Conservation (phyloP, 2,113 vertebrate species). For the Bombycilla garrulus region DNA sequence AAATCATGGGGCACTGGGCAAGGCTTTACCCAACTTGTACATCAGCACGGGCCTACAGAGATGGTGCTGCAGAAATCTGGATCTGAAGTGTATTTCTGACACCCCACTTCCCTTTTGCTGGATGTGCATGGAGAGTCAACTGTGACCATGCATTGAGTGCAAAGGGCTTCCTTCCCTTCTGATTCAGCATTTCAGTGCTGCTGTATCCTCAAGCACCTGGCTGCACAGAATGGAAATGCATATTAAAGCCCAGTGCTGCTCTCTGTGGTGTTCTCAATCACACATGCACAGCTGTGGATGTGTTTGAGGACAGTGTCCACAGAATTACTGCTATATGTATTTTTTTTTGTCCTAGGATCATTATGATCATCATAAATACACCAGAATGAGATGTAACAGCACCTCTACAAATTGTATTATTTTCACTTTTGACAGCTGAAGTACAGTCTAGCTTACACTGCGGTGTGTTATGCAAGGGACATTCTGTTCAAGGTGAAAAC, state of each 20-base stretch:
- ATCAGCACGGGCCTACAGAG: neutral
- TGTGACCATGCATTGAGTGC: rapidly evolving
- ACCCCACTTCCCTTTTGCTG: neutral
- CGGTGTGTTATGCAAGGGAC: neutral
- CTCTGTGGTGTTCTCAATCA: neutral
- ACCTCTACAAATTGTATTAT: neutral
- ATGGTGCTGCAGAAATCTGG: neutral
- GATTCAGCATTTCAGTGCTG: neutral
- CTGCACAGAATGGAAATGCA: neutral
- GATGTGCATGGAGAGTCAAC: neutral
- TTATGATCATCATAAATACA: neutral
- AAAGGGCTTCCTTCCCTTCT: neutral
- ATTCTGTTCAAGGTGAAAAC: constrained; percentile 14
- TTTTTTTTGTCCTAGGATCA: neutral
- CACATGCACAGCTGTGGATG: neutral
- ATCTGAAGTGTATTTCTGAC: neutral
- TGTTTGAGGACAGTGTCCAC: neutral
- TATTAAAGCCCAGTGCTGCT: neutral
- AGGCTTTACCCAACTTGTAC: neutral
- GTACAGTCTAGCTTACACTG: neutral
- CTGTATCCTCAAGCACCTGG: neutral
- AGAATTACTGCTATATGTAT: neutral
- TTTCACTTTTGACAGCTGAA: neutral
- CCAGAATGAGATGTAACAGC: neutral
- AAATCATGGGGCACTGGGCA: neutral